Evolutionary conservation across 2,888 invertebrate species (phyloP), one percentile per base, ranked within the genome.

Genomic region (Branchellion lobata): DNA sequence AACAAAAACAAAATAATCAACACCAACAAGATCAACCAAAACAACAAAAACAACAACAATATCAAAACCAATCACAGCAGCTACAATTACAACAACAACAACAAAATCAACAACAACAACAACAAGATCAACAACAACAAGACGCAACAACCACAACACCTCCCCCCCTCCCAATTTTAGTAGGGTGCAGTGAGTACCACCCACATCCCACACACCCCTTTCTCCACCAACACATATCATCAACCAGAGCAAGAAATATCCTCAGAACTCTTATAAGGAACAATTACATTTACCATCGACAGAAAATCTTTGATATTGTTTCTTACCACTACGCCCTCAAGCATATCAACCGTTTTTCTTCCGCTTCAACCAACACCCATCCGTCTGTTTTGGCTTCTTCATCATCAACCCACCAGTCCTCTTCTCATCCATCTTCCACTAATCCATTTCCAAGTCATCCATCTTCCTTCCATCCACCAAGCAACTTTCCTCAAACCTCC

Each of bases 251-350:
- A 5, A 57, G 61, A 57, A 57, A 93, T 88, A 93, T 96, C 82
- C 90, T 96, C 81, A 91, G 94, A 84, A 93, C 94, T 57, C 86
- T 85, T 76, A 96, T 97, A 79, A 90, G 96, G 81, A 96, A 97
- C 88, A 92, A 95, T 40, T 98, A 94, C 89, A 93, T 94, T 94
- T 95, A 92, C 88, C 95, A 96, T 88, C 90, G 95, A 82, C 93
- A 93, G 24, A 95, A 96, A 89, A 95, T 96, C 84, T 90, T 95
- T 83, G 94, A 95, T 21, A 94, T 95, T 65, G 93, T 96, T 83
- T 93, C n/a, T 94, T 95, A 71, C 93, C 96, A 84, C 61, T 79
- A 79, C 57, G 53, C 71, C 33, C 93, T 87, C 92, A 94, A 82
- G 94, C n/a, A n/a, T n/a, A 93, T 69, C 92, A 94, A 34, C 91